Evolutionary conservation across 2,888 invertebrate genomes (phyloP).

Genomic region (Aromia moschata): DNA sequence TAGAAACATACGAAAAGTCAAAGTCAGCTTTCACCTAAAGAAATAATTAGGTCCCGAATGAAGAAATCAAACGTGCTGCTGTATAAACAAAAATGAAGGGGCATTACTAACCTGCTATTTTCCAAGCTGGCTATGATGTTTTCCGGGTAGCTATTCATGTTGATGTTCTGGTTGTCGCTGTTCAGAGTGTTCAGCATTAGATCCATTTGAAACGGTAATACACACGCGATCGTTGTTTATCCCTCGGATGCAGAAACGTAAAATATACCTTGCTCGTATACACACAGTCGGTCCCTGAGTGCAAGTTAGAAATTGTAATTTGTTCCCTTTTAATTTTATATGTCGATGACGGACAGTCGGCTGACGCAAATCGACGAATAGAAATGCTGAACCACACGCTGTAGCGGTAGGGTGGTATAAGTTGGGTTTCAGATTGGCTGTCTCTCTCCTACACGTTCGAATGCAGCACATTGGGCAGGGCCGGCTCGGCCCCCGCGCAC

Average conservation of each 20-base stretch:
- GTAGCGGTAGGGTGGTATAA: slow-evolving; percentile 20
- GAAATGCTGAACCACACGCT: slow-evolving; percentile 10
- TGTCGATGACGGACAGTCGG: slow-evolving; percentile 40
- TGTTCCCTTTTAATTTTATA: slow-evolving; percentile 40
- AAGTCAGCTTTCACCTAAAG: slow-evolving; percentile 33
- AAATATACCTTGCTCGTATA: slow-evolving; percentile 30
- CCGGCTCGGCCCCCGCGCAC: background rate
- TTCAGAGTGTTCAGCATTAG: too few relatives aligned
- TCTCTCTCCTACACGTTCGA: slow-evolving; percentile 26
- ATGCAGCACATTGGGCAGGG: slow-evolving; percentile 13
- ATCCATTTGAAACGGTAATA: too few relatives aligned
- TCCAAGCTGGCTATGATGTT: slow-evolving; percentile 53
- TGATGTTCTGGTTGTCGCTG: slow-evolving; percentile 34
- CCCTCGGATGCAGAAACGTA: background rate
- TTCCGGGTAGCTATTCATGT: slow-evolving; percentile 49
- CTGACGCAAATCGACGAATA: slow-evolving; percentile 37
- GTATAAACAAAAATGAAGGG: slow-evolving; percentile 32
- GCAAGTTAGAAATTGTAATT: slow-evolving; percentile 34
- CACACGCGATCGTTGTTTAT: too few relatives aligned
- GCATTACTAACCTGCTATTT: slow-evolving; percentile 51
- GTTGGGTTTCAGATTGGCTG: background rate
- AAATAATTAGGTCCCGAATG: slow-evolving; percentile 19
- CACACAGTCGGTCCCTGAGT: slow-evolving; percentile 35
- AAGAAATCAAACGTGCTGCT: slow-evolving; percentile 23
- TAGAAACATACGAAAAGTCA: slow-evolving; percentile 16